Evolutionary conservation across 53 echinoderm and acorn worm species (phyloP).

Genomic region (Echinometra lucunter): DNA sequence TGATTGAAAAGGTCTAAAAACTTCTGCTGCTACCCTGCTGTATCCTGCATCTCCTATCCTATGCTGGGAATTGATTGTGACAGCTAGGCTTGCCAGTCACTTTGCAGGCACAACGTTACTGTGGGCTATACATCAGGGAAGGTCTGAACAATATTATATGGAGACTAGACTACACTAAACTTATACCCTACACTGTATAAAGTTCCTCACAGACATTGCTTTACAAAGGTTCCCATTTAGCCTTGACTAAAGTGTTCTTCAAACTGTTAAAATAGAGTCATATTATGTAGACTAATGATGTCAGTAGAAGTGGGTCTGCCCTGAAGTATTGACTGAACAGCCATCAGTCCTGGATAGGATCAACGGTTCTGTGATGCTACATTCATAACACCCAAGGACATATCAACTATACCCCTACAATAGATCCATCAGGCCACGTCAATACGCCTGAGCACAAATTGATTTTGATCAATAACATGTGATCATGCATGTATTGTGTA

Average conservation of each 20-base stretch:
- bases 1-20: not conserved
- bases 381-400: slow-evolving; percentile 44
- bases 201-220: not conserved
- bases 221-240: not conserved
- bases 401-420: slow-evolving; percentile 28
- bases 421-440: slow-evolving; percentile 31
- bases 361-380: not conserved
- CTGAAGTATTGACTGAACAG: not conserved
- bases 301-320: not conserved
- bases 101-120: not conserved
- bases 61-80: slow-evolving; percentile 19
- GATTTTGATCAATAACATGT: slow-evolving; percentile 32
- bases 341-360: slow-evolving; percentile 16
- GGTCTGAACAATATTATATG: not conserved
- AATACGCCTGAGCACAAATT: slow-evolving; percentile 12
- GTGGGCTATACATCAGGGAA: not conserved
- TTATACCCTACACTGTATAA: not conserved
- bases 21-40: slow-evolving; percentile 23
- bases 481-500: slow-evolving; percentile 30
- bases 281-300: not conserved
- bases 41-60: not conserved
- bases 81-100: slow-evolving; percentile 1
- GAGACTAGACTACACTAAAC: not conserved
- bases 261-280: not conserved
- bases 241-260: not conserved